phyloP scores from a whole-genome alignment of 2,113 vertebrate genomes.

The Chaetops frenatus region DNA sequence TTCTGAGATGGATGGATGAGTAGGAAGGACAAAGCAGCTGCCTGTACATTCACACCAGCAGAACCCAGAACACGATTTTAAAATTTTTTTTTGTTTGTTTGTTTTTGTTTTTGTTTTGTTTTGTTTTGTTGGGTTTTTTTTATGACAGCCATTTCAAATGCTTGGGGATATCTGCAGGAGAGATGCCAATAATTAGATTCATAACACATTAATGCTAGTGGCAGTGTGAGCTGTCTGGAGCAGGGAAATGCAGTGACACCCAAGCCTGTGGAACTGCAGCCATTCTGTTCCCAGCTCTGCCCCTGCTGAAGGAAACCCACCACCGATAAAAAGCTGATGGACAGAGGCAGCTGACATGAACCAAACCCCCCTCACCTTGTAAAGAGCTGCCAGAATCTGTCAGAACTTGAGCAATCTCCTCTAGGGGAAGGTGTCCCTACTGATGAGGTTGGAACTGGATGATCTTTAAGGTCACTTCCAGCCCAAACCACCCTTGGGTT shows the following conservation, averaged over 20 bases:
- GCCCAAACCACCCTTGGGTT: neutral
- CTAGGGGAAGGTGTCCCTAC: neutral
- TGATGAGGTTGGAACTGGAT: neutral
- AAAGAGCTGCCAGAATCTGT: neutral
- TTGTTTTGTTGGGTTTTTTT: neutral
- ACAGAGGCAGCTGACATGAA: neutral
- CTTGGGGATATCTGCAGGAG: neutral
- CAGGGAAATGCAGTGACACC: neutral
- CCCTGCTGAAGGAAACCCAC: neutral
- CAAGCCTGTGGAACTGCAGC: neutral
- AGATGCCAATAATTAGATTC: neutral
- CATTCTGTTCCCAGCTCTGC: neutral
- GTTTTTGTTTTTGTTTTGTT: neutral
- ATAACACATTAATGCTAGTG: neutral
- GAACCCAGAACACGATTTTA: rapidly evolving
- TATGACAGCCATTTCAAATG: neutral
- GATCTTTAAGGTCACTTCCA: neutral
- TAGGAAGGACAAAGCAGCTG: neutral
- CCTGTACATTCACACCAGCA: neutral
- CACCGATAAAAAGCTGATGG: neutral
- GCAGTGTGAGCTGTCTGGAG: neutral
- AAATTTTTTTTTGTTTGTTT: neutral
- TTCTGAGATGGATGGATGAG: neutral
- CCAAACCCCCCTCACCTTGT: neutral
- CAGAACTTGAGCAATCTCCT: neutral